Percentiles rank a stretch among this genome's conserved stretches.
phyloP scores from a whole-genome alignment of 2,797 vertebrate genomes.

The Phalloptychus januarius region DNA sequence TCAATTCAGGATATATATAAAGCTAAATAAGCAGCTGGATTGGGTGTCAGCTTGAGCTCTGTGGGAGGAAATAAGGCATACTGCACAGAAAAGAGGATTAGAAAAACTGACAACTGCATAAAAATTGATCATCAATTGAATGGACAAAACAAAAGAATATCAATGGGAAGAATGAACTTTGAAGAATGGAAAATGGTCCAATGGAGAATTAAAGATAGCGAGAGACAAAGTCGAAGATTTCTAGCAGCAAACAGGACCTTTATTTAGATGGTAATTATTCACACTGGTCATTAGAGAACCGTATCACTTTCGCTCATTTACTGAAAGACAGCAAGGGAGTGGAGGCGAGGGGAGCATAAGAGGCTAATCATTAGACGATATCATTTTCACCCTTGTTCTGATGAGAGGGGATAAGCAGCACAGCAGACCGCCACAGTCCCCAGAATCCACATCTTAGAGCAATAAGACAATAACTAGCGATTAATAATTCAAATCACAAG shows the following conservation, averaged over 20 bases:
- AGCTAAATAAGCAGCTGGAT: slow-evolving; percentile 68
- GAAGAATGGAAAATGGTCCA: slow-evolving; percentile 11
- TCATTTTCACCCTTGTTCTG: slow-evolving; percentile 80
- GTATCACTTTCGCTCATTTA: slow-evolving; percentile 88
- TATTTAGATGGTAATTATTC: slow-evolving; percentile 86
- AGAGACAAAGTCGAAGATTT: slow-evolving; percentile 61
- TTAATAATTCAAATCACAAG: slow-evolving; percentile 68
- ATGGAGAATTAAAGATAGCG: slow-evolving; percentile 30
- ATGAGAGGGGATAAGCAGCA: slow-evolving; percentile 61
- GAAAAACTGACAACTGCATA: slow-evolving; percentile 65
- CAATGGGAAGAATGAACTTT: slow-evolving; percentile 31
- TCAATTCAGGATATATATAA: slow-evolving; percentile 64
- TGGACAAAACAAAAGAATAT: slow-evolving; percentile 20
- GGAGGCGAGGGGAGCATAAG: slow-evolving; percentile 42
- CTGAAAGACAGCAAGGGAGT: slow-evolving; percentile 77
- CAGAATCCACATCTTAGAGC: slow-evolving; percentile 60
- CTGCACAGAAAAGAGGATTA: slow-evolving; percentile 68
- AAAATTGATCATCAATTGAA: slow-evolving; percentile 48
- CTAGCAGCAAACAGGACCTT: slow-evolving; percentile 79
- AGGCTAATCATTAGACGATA: slow-evolving; percentile 84
- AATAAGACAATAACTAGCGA: slow-evolving; percentile 64
- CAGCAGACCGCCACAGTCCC: slow-evolving; percentile 47
- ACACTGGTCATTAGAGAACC: slow-evolving; percentile 83
- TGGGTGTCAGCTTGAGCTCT: slow-evolving; percentile 74
- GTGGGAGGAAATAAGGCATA: slow-evolving; percentile 41